Conservation (phyloP, 2,113 vertebrate genomes). For the cat (Felis catus) region DNA sequence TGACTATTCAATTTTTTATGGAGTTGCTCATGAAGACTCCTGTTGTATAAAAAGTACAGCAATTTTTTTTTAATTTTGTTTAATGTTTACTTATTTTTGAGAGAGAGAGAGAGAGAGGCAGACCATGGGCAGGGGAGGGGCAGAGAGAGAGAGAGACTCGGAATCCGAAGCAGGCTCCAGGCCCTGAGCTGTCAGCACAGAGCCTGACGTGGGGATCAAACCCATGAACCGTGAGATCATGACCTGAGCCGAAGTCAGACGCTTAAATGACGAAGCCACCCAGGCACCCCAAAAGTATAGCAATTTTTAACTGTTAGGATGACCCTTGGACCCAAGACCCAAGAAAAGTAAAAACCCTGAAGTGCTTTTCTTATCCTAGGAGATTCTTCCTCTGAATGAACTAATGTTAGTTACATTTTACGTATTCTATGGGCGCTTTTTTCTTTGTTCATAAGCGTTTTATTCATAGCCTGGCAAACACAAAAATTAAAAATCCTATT, state of each 20-base stretch:
- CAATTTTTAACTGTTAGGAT: neutral
- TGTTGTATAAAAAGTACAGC: neutral
- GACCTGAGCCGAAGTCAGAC: no score
- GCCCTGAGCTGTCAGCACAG: no score
- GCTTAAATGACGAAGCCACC: no score
- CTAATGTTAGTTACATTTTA: constrained; percentile 52
- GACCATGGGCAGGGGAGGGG: no score
- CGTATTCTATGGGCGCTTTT: constrained; percentile 7
- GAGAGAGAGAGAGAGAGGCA: no score
- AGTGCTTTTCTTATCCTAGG: constrained; percentile 36
- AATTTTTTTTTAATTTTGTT: neutral
- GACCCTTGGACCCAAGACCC: constrained; percentile 41
- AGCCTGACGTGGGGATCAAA: no score
- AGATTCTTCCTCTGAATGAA: constrained; percentile 54
- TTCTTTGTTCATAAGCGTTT: constrained; percentile 43
- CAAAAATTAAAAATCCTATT: neutral
- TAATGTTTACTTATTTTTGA: no score
- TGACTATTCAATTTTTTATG: constrained; percentile 23
- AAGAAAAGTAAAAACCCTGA: constrained; percentile 15
- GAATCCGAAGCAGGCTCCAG: no score
- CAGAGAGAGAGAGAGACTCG: neutral
- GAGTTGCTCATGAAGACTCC: neutral
- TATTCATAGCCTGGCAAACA: constrained; percentile 2
- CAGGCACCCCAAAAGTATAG: no score
- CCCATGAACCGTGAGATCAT: no score